A percentile compares a stretch with the other conserved stretches of the same genome.
These are phyloP conservation scores for Asteroscopus sphinx DNA, from an alignment of 2,888 invertebrate species.

Conservation along the genomic window DNA sequence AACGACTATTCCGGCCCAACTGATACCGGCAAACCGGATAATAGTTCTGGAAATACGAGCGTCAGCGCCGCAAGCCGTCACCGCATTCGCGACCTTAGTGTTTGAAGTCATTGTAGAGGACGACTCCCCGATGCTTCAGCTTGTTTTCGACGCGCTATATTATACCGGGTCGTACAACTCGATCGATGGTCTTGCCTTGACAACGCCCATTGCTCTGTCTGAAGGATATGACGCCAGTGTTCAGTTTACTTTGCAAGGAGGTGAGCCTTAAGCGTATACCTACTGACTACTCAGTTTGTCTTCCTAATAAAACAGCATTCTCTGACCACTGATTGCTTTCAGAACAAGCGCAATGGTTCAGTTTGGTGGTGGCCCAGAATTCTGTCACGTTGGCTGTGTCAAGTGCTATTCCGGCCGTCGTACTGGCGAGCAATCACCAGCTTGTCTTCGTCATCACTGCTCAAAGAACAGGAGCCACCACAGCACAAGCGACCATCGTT, in stretches of 20 bases:
- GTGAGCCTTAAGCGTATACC: constrained; percentile 35
- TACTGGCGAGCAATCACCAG: constrained; percentile 47
- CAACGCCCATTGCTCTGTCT: constrained; percentile 37
- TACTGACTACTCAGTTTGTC: no score
- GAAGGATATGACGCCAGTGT: constrained; percentile 55
- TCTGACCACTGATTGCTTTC: constrained; percentile 3
- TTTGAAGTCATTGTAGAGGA: no score
- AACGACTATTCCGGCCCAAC: no score
- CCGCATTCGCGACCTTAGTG: no score
- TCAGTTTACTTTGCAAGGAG: constrained; percentile 58
- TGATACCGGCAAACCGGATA: no score
- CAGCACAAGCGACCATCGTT: constrained; percentile 52
- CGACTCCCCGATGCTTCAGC: no score
- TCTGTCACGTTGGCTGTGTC: constrained; percentile 22
- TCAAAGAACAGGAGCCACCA: constrained; percentile 29
- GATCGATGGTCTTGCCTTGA: constrained; percentile 12
- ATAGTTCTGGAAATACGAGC: no score
- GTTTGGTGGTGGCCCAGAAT: constrained; percentile 8
- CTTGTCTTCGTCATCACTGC: constrained; percentile 54
- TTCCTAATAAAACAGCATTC: neutral
- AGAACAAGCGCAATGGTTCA: constrained; percentile 33
- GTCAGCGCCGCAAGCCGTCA: no score
- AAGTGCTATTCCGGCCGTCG: constrained; percentile 34
- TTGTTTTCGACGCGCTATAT: no score
- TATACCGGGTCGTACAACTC: no score